Conservation (phyloP, 2,797 vertebrate genomes). For the Eremophila alpestris region DNA sequence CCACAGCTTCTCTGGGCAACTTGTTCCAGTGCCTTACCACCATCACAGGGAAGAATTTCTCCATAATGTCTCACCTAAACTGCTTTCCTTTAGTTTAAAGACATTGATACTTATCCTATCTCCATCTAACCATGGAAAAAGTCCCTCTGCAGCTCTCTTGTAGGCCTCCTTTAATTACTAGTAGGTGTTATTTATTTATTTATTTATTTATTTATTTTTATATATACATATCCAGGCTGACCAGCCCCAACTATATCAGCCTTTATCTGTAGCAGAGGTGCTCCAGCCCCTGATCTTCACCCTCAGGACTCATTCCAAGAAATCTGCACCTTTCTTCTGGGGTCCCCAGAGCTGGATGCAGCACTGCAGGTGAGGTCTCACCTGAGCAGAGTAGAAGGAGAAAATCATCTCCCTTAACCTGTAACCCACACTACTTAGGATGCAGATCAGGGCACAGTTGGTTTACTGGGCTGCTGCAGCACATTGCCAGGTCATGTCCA, state of each 20-base stretch:
- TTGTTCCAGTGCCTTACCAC: background rate
- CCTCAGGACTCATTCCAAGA: accelerated
- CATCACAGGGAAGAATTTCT: background rate
- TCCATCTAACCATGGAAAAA: background rate
- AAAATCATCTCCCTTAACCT: background rate
- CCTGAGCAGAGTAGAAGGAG: too few species aligned
- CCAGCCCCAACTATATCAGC: background rate
- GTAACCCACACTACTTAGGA: background rate
- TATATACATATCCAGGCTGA: background rate
- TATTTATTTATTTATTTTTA: too few species aligned
- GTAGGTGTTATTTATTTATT: too few species aligned
- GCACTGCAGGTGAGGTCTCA: background rate
- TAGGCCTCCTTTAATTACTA: background rate
- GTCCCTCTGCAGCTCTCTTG: background rate
- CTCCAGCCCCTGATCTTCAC: background rate
- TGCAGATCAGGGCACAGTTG: background rate
- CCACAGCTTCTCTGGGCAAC: background rate
- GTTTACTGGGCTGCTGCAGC: background rate
- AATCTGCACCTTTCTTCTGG: background rate
- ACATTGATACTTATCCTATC: background rate
- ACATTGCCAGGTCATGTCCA: background rate
- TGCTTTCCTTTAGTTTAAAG: background rate
- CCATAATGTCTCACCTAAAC: background rate
- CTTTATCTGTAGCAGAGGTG: background rate
- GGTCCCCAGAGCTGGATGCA: background rate